Conservation (phyloP, 2,888 invertebrate species). For the Hyppa rectilinea region DNA sequence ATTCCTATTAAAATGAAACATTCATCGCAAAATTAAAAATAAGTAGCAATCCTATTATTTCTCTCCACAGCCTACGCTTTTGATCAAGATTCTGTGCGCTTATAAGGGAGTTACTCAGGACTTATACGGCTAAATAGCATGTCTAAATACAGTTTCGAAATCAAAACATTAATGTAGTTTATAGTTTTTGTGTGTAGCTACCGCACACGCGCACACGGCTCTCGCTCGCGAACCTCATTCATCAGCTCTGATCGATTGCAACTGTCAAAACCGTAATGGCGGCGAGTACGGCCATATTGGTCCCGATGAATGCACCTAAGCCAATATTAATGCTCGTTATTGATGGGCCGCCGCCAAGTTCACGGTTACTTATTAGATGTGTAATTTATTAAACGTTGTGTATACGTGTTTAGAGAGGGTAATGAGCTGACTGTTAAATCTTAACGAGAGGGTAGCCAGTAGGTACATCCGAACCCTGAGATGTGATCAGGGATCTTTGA, state of each 20-base stretch:
- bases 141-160: conserved; percentile 60
- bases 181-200: conserved; percentile 72
- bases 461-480: conserved; percentile 52
- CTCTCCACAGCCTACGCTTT: conserved; percentile 38
- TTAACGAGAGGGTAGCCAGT: conserved; percentile 69
- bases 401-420: conserved; percentile 72
- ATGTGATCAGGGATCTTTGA: not conserved
- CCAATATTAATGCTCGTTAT: conserved; percentile 87
- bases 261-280: conserved; percentile 89
- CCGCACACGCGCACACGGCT: conserved; percentile 78
- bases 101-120: conserved; percentile 42
- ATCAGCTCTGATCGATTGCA: conserved; percentile 90
- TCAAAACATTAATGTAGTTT: conserved; percentile 61
- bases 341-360: conserved; percentile 85
- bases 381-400: conserved; percentile 84
- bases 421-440: conserved; percentile 75
- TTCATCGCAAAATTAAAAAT: conserved; percentile 4
- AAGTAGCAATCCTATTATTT: conserved; percentile 31
- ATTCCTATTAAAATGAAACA: conserved; percentile 9
- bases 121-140: conserved; percentile 60
- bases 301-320: conserved; percentile 85
- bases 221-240: conserved; percentile 84
- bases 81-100: conserved; percentile 40
- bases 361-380: conserved; percentile 86
- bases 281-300: conserved; percentile 86